A percentile compares a stretch with the other conserved stretches of the same genome.
phyloP scores from a whole-genome alignment of 2,888 invertebrate genomes.

The Mallateleia sp. region DNA sequence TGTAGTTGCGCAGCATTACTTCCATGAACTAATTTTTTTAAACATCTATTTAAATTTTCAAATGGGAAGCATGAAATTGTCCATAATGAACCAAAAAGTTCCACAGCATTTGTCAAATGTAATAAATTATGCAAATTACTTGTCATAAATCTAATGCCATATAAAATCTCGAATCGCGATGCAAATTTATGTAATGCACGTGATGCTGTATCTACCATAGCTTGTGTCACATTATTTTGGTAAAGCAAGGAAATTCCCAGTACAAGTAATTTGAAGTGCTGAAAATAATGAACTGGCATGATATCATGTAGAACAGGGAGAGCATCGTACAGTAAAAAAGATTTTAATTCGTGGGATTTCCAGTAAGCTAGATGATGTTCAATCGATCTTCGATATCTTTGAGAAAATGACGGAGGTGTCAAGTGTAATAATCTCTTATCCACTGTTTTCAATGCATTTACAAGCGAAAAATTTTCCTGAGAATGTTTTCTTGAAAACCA shows the following conservation, averaged over 20 bases:
- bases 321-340: conserved; percentile 75
- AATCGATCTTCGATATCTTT: neutral
- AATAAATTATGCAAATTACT: too few relatives aligned
- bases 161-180: too few relatives aligned
- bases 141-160: too few relatives aligned
- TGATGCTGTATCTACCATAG: too few relatives aligned
- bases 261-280: conserved; percentile 66
- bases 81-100: too few relatives aligned
- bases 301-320: conserved; percentile 74
- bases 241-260: conserved; percentile 70
- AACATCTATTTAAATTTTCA: too few relatives aligned
- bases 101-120: too few relatives aligned
- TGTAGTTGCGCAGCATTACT: too few relatives aligned
- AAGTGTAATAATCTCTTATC: neutral
- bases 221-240: neutral
- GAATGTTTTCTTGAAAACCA: conserved; percentile 49
- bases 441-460: neutral
- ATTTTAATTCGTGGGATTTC: conserved; percentile 74
- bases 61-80: too few relatives aligned
- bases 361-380: neutral
- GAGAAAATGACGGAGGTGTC: neutral
- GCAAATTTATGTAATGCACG: too few relatives aligned
- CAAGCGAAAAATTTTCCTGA: too few relatives aligned
- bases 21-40: too few relatives aligned
- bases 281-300: conserved; percentile 71